phyloP scores from a whole-genome alignment of 2,888 invertebrate species.

The Pseudeuparius sepicola region DNA sequence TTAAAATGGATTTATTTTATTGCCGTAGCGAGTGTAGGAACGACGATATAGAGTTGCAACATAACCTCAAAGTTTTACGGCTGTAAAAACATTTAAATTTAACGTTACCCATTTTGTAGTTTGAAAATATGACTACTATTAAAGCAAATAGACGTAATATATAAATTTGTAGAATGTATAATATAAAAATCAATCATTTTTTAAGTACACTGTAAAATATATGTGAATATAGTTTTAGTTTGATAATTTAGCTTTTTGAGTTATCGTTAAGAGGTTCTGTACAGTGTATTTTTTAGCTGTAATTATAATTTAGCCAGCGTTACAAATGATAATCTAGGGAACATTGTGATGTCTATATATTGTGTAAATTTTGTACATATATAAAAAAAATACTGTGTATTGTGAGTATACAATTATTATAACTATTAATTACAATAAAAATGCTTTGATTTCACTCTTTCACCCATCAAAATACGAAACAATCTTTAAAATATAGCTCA shows the following conservation, averaged over 20 bases:
- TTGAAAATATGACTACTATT: conserved; percentile 37
- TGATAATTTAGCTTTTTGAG: conserved; percentile 36
- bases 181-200: conserved; percentile 37
- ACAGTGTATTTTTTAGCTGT: conserved; percentile 41
- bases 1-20: conserved; percentile 15
- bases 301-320: conserved; percentile 39
- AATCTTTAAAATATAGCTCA: too few species aligned
- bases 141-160: conserved; percentile 37
- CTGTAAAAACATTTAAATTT: conserved; percentile 31
- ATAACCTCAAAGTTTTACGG: conserved; percentile 27
- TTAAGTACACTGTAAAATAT: conserved; percentile 40
- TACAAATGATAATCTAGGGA: conserved; percentile 41
- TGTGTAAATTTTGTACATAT: conserved; percentile 45
- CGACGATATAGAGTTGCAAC: conserved; percentile 5
- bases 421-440: conserved; percentile 41
- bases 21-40: conserved; percentile 6
- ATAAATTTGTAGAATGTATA: conserved; percentile 38
- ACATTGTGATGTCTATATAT: conserved; percentile 44
- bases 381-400: conserved; percentile 41
- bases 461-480: too few species aligned
- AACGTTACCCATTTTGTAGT: conserved; percentile 40
- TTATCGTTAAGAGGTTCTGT: conserved; percentile 38
- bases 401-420: conserved; percentile 43
- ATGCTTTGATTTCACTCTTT: conserved; percentile 9
- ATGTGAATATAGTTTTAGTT: conserved; percentile 40